A percentile compares a stretch with the other conserved stretches of the same genome.
Conservation (phyloP, 2,113 vertebrate genomes). For the Onychorhynchus coronatus region DNA sequence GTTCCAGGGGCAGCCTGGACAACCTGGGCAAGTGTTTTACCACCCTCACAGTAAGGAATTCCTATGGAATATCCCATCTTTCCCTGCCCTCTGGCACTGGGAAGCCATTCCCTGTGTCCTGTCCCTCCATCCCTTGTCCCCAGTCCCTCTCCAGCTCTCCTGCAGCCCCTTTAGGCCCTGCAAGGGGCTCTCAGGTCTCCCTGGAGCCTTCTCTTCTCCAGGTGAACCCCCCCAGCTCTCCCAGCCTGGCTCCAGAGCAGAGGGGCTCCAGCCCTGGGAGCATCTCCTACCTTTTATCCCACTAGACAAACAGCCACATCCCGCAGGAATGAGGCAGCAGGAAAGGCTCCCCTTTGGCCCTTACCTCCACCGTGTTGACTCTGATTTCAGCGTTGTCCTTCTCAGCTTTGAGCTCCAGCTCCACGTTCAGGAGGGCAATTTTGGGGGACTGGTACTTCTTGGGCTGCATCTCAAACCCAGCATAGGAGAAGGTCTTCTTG, state of each 20-base stretch:
- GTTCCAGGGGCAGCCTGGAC: background rate
- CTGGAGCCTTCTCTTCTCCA: background rate
- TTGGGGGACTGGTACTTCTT: conserved; percentile 88
- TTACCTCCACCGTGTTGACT: conserved; percentile 90
- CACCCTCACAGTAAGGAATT: rapidly evolving
- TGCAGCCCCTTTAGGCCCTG: background rate
- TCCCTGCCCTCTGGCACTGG: background rate
- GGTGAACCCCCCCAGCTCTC: background rate
- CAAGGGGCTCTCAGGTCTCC: rapidly evolving
- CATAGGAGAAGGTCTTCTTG: conserved; percentile 98
- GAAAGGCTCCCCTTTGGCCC: background rate
- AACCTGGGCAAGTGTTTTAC: background rate
- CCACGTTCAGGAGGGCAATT: conserved; percentile 92
- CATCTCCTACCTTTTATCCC: rapidly evolving
- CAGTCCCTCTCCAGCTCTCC: background rate
- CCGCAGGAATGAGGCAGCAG: rapidly evolving
- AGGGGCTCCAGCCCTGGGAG: background rate
- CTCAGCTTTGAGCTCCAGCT: conserved; percentile 96
- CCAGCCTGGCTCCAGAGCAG: background rate
- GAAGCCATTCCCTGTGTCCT: background rate
- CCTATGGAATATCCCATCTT: background rate
- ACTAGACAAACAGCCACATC: background rate
- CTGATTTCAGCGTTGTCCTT: conserved; percentile 95
- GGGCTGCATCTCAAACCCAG: conserved; percentile 98
- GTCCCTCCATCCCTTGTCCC: background rate